These are phyloP conservation scores for Chionomys nivalis DNA, from an alignment of 2,113 vertebrate genomes.

Conservation along the genomic window DNA sequence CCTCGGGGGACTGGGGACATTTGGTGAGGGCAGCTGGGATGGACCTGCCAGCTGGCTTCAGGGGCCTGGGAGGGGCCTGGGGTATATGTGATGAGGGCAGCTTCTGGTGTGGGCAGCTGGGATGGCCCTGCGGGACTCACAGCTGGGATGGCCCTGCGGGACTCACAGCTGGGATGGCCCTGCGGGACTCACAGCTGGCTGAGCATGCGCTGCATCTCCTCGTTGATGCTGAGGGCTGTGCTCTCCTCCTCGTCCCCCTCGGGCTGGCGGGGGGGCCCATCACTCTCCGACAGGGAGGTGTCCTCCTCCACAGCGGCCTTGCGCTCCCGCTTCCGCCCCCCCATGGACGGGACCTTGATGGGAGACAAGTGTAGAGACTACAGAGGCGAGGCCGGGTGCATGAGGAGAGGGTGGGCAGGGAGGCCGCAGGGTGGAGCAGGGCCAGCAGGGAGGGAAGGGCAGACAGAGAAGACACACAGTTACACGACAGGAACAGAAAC, in stretches of 20 bases:
- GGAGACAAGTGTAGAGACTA: conserved; percentile 91
- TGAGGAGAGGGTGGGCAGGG: conserved; percentile 62
- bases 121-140: neutral
- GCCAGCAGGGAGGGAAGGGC: neutral
- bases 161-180: too few relatives aligned
- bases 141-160: neutral
- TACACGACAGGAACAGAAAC: conserved; percentile 55
- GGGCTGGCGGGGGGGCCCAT: conserved; percentile 84
- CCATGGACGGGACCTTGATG: conserved; percentile 89
- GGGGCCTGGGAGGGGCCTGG: too few relatives aligned
- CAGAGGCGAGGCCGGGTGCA: conserved; percentile 87
- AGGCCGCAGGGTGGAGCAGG: conserved; percentile 11
- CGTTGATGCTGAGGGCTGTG: conserved; percentile 93
- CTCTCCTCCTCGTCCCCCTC: conserved; percentile 88
- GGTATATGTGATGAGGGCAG: too few relatives aligned
- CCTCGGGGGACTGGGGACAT: neutral
- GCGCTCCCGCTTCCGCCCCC: conserved; percentile 90
- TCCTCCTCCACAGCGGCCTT: conserved; percentile 90
- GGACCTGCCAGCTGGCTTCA: neutral
- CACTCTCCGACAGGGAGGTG: conserved; percentile 85
- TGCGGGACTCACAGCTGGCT: conserved; percentile 89
- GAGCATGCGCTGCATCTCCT: conserved; percentile 99
- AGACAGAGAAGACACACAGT: conserved; percentile 68
- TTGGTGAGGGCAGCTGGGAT: neutral
- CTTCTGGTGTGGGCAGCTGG: neutral